These are phyloP conservation scores for Scaptomyza parva DNA, from an alignment of 2,888 invertebrate genomes.

Conservation along the genomic window DNA sequence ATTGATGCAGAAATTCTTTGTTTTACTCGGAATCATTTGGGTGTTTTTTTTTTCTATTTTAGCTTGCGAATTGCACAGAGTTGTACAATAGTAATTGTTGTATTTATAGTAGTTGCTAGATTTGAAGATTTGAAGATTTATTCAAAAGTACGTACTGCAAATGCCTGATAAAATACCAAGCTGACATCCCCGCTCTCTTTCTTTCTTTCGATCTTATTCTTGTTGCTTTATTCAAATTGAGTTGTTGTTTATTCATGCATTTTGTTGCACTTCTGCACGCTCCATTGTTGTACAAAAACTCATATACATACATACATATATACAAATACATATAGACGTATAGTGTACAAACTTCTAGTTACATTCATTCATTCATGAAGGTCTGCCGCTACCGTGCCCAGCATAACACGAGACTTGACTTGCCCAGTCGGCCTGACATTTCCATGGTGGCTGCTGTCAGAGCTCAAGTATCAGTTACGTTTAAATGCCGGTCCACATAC, in stretches of 20 bases:
- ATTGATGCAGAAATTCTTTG: conserved; percentile 21
- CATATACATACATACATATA: conserved; percentile 11
- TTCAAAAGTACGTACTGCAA: conserved; percentile 26
- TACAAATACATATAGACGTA: not conserved
- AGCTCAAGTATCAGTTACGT: conserved; percentile 72
- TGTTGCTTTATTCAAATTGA: conserved; percentile 76
- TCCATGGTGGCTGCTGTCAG: conserved; percentile 54
- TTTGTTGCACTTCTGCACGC: conserved; percentile 69
- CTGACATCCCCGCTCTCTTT: conserved; percentile 26
- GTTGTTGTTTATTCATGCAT: conserved; percentile 78
- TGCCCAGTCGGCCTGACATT: conserved; percentile 49
- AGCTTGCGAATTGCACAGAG: conserved; percentile 3
- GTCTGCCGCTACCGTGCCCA: conserved; percentile 28
- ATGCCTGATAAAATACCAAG: conserved; percentile 37
- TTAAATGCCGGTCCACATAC: conserved; percentile 62
- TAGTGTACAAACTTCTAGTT: conserved; percentile 23
- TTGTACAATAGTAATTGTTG: not conserved
- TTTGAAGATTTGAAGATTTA: conserved; percentile 35
- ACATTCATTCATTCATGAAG: conserved; percentile 52
- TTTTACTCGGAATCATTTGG: conserved; percentile 9
- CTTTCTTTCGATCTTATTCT: conserved; percentile 10
- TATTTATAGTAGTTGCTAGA: conserved; percentile 5
- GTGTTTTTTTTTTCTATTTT: no score
- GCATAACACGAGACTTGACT: conserved; percentile 42
- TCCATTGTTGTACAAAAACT: conserved; percentile 60